Conservation (phyloP, 1,140 invertebrate species). For the Scylla paramamosain region DNA sequence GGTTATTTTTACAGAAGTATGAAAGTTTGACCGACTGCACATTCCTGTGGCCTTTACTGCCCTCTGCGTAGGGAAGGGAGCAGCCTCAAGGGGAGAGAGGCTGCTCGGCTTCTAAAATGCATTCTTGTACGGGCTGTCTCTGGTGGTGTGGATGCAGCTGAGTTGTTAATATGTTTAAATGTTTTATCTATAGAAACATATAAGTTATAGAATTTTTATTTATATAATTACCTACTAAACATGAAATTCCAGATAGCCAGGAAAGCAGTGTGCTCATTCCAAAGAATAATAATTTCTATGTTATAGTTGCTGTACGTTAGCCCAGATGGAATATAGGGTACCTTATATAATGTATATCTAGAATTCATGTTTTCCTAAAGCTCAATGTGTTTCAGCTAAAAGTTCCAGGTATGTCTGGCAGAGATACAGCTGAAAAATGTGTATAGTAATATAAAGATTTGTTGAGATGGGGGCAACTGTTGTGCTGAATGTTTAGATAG, state of each 20-base stretch:
- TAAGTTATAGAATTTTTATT: slow-evolving; percentile 69
- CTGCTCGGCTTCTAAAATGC: slow-evolving; percentile 67
- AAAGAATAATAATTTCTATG: slow-evolving; percentile 74
- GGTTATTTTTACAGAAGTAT: slow-evolving; percentile 73
- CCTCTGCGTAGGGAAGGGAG: slow-evolving; percentile 71
- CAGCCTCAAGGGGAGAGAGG: slow-evolving; percentile 75
- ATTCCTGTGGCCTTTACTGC: slow-evolving; percentile 75
- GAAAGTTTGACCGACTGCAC: slow-evolving; percentile 61
- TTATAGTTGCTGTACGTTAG: slow-evolving; percentile 74
- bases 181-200: slow-evolving; percentile 48
- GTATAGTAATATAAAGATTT: slow-evolving; percentile 66
- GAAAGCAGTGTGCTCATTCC: slow-evolving; percentile 72
- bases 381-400: slow-evolving; percentile 74
- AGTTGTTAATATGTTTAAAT: slow-evolving; percentile 37
- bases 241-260: slow-evolving; percentile 60
- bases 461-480: slow-evolving; percentile 67
- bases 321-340: slow-evolving; percentile 76
- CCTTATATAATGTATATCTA: slow-evolving; percentile 72
- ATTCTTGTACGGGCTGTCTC: slow-evolving; percentile 62
- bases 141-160: slow-evolving; percentile 48
- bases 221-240: slow-evolving; percentile 48
- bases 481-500: slow-evolving; percentile 74
- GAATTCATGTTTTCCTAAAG: slow-evolving; percentile 74
- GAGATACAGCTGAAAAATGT: slow-evolving; percentile 63
- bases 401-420: slow-evolving; percentile 60